Conservation (phyloP, 2,888 invertebrate genomes). For the Pycnomerus fuliginosus region DNA sequence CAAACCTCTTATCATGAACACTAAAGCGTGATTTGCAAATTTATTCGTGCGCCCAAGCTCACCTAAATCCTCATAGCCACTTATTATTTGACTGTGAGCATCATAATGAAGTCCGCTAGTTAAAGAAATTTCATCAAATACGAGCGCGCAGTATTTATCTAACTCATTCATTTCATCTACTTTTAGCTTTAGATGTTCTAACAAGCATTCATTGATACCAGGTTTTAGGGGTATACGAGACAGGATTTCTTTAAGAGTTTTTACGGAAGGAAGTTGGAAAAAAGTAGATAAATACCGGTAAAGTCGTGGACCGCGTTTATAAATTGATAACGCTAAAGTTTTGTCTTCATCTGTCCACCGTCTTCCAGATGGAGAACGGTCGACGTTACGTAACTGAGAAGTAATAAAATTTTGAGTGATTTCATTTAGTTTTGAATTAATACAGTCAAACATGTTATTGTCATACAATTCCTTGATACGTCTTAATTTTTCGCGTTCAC, state of each 20-base stretch:
- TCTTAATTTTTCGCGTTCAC: too few species aligned
- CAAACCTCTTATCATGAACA: conserved; percentile 15
- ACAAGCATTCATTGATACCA: conserved; percentile 1
- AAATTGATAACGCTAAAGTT: conserved; percentile 4
- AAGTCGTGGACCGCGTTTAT: conserved; percentile 1
- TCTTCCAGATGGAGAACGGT: conserved; percentile 3
- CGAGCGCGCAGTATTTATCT: conserved; percentile 6
- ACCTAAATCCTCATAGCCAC: conserved; percentile 22
- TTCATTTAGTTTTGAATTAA: too few species aligned
- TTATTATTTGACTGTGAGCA: too few species aligned
- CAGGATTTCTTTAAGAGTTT: conserved; percentile 3
- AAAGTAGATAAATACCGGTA: conserved; percentile 5
- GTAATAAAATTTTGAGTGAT: too few species aligned
- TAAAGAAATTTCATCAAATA: conserved; percentile 20
- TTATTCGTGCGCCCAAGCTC: conserved; percentile 1
- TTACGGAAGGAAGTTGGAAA: conserved; percentile 1
- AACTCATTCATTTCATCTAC: conserved; percentile 31
- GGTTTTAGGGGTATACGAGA: conserved; percentile 1
- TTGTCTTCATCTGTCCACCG: conserved; percentile 7
- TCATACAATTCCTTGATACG: too few species aligned
- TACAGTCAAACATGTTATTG: too few species aligned
- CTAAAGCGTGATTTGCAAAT: conserved; percentile 17
- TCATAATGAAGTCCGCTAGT: conserved; percentile 6
- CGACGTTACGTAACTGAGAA: conserved; percentile 13
- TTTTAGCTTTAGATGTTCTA: conserved; percentile 2